phyloP scores from a whole-genome alignment of 2,797 vertebrate genomes.

The Zonotrichia albicollis region DNA sequence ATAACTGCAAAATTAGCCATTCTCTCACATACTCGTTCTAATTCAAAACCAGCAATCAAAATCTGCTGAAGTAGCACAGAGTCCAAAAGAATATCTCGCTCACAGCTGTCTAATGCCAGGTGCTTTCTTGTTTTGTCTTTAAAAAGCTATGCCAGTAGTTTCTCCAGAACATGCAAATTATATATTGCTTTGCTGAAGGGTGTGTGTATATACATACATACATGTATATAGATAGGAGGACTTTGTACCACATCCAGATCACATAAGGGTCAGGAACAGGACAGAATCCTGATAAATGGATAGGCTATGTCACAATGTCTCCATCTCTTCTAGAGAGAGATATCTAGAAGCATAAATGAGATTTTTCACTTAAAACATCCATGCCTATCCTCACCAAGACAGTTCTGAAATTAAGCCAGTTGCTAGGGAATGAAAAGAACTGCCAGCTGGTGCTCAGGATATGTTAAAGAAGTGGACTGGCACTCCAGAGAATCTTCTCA shows the following conservation, averaged over 20 bases:
- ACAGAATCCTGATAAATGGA: background rate
- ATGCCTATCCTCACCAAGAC: background rate
- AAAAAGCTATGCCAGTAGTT: background rate
- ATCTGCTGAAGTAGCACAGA: background rate
- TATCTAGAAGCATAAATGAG: background rate
- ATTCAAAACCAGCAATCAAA: conserved; percentile 27
- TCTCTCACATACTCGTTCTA: background rate
- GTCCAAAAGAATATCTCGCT: background rate
- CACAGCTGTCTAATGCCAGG: background rate
- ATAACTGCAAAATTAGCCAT: conserved; percentile 14
- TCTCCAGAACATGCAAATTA: background rate
- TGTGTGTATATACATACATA: background rate
- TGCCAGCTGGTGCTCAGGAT: conserved; percentile 59
- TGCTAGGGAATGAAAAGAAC: conserved; percentile 57
- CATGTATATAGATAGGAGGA: background rate
- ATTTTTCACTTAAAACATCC: conserved; percentile 4
- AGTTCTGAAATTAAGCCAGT: conserved; percentile 48
- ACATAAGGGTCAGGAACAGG: background rate
- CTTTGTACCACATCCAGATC: background rate
- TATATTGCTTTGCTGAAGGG: background rate
- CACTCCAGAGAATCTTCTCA: conserved; percentile 54
- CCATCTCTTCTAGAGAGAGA: background rate
- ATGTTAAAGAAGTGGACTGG: conserved; percentile 59
- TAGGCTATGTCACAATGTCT: background rate
- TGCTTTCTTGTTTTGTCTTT: background rate